Conservation (phyloP, 2,113 vertebrate genomes). For the Zosterops hypoxanthus region DNA sequence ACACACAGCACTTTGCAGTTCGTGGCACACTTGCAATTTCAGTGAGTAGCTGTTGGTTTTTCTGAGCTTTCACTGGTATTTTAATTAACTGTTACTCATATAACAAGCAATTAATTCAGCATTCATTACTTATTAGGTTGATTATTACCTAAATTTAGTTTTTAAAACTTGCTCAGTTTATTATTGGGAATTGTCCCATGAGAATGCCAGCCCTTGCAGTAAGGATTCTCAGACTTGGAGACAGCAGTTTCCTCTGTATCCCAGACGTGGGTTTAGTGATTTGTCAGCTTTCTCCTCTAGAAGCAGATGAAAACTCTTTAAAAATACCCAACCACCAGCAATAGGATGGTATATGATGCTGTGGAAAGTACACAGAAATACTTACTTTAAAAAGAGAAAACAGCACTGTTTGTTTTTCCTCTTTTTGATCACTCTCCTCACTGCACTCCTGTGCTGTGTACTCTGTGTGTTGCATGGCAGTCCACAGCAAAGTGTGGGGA, state of each 20-base stretch:
- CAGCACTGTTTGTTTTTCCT: not conserved
- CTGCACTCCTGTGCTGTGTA: not conserved
- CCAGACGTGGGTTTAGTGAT: not conserved
- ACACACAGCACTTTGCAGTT: not conserved
- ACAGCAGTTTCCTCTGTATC: not conserved
- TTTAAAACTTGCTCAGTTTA: slow-evolving; percentile 25
- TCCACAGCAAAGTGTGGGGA: not conserved
- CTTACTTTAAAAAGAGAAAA: not conserved
- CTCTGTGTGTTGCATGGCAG: not conserved
- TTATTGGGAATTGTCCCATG: slow-evolving; percentile 12
- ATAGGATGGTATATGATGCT: not conserved
- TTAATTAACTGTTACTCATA: slow-evolving; percentile 43
- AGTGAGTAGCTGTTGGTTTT: slow-evolving; percentile 18
- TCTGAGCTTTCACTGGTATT: slow-evolving; percentile 14
- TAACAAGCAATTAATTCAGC: slow-evolving; percentile 54
- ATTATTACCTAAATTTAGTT: slow-evolving; percentile 43
- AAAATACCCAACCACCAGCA: not conserved
- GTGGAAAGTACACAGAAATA: not conserved
- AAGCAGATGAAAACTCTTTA: not conserved
- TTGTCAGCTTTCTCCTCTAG: slow-evolving; percentile 1
- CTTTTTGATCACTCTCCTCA: not conserved
- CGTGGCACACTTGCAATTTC: slow-evolving; percentile 1
- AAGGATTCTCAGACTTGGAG: not conserved
- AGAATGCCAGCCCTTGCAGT: slow-evolving; percentile 1
- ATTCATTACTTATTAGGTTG: slow-evolving; percentile 46